Evolutionary conservation across 2,888 invertebrate species (phyloP), one percentile per base, ranked within the genome.

Genomic region (Trilocha varians): DNA sequence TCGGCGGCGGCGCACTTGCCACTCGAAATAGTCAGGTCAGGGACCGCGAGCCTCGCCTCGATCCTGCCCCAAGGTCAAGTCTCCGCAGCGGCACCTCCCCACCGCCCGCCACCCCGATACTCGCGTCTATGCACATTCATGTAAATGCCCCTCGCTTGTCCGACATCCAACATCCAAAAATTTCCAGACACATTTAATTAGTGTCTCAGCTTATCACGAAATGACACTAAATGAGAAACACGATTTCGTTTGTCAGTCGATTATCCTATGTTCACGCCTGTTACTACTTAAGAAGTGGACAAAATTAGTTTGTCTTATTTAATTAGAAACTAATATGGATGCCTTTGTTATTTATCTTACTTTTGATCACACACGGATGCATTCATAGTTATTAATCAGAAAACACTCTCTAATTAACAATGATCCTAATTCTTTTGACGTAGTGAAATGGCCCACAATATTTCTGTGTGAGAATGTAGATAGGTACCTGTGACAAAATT

Each of bases 21-120:
- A 84, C 84, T 84, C 72, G 80, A 84, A 84, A 84, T 83, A 84
- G 84, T 79, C 83, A 83, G 84, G 84, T 84, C 84, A 84, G 83
- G 84, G 84, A 84, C 84, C 84, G 84, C 80, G 70, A 74, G 67
- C 70, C 61, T 70, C 72, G 78, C 69, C 70, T 73, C 82, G 76
- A 83, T 80, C 83, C 84, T 84, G 77, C 80, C 82, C 78, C 84
- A 85, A 85, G 84, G 84, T 84, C 85, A 83, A 82, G 80, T 70
- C 78, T 75, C 69, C 69, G 74, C 71, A 70, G 64, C 70, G 54
- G 54, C 59, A 60, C 57, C 58, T 59, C 60, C 25, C 59, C 61
- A 57, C 60, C 54, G 44, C 53, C 53, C 55, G 51, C 51, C 51
- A 36, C 44, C 50, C 46, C 52, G 50, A 48, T 51, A 50, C 49